Conservation (phyloP, 2,113 vertebrate genomes). For the Ahaetulla prasina region DNA sequence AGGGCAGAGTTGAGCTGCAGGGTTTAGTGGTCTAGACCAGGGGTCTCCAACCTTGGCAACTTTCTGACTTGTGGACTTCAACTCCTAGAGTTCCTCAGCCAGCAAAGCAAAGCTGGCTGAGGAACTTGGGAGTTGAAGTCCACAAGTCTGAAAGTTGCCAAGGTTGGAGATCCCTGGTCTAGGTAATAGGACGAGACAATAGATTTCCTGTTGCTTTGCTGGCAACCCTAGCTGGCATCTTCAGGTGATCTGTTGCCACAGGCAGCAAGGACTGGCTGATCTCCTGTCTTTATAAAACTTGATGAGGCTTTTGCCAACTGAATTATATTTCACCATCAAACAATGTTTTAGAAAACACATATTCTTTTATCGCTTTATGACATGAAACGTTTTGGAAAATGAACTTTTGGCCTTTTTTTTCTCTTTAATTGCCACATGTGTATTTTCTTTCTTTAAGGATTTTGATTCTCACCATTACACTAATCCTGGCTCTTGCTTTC, state of each 20-base stretch:
- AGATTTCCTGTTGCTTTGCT: neutral
- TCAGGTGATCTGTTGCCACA: neutral
- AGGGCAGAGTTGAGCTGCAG: neutral
- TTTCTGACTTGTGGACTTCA: too few species aligned
- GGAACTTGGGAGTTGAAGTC: too few species aligned
- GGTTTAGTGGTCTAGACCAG: neutral
- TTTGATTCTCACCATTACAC: conserved; percentile 75
- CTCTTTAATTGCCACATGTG: neutral
- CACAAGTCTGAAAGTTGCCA: too few species aligned
- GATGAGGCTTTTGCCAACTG: neutral
- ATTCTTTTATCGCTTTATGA: neutral
- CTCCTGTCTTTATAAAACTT: neutral
- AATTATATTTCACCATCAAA: neutral
- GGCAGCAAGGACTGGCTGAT: neutral
- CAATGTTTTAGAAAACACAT: neutral
- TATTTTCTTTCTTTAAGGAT: conserved; percentile 58
- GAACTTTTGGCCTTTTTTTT: neutral
- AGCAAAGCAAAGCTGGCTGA: too few species aligned
- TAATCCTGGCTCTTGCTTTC: conserved; percentile 84
- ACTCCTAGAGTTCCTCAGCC: too few species aligned
- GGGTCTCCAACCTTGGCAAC: too few species aligned
- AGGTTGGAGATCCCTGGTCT: too few species aligned
- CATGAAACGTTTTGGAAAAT: neutral
- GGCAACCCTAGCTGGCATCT: neutral
- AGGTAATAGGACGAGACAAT: neutral